Evolutionary conservation across 2,888 invertebrate species (phyloP).

Genomic region (Trilocha varians): DNA sequence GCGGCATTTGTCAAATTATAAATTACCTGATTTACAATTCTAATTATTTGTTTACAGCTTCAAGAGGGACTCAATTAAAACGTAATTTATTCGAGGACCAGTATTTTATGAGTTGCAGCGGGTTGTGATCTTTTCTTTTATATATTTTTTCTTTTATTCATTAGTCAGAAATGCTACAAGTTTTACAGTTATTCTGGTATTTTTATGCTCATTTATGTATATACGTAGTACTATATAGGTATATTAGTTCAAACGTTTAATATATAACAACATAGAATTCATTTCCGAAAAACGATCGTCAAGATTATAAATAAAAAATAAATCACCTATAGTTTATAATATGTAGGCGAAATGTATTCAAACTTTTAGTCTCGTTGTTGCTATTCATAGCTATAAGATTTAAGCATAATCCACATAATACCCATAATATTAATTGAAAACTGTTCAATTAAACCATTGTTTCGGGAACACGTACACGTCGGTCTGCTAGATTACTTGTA

Average conservation of each 20-base stretch:
- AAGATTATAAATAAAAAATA: too few relatives aligned
- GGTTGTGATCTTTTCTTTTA: conserved; percentile 4
- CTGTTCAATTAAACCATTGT: background rate
- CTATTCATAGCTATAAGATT: background rate
- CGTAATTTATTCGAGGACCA: conserved; percentile 47
- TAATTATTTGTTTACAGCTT: conserved; percentile 46
- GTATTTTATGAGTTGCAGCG: conserved; percentile 24
- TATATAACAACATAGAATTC: background rate
- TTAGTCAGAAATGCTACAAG: too few relatives aligned
- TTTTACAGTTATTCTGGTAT: too few relatives aligned
- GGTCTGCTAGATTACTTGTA: conserved; percentile 57
- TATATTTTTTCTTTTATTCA: background rate
- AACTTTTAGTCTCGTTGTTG: background rate
- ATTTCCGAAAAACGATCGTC: too few relatives aligned
- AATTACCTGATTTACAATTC: conserved; percentile 52
- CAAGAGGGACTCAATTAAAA: conserved; percentile 38
- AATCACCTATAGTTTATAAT: too few relatives aligned
- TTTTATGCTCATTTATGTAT: too few relatives aligned
- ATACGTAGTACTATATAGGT: too few relatives aligned
- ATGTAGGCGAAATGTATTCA: background rate
- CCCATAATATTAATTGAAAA: background rate
- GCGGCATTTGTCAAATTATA: conserved; percentile 28
- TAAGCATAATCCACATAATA: background rate
- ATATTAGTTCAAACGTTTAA: background rate
- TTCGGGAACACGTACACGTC: conserved; percentile 15